Evolutionary conservation across 2,113 vertebrate species (phyloP), one percentile per base, ranked within the genome.

Genomic region (Cisticola juncidis): DNA sequence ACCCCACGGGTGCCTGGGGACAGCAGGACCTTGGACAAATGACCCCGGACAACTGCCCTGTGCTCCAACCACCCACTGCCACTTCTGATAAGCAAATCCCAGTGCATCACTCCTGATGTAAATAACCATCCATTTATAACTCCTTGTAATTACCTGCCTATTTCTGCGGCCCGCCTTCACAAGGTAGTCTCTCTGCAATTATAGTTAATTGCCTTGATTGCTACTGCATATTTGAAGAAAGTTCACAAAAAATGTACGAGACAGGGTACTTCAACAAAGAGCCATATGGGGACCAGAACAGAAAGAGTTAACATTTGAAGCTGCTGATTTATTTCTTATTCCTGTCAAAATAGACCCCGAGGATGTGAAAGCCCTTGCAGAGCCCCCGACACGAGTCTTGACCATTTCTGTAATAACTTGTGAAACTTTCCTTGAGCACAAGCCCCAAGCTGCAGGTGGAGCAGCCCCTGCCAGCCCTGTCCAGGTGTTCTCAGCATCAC

Each of bases 201-300:
- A 96, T 1, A 93, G 87, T 89, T 97, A 97, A 97, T 96, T 93
- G 94, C 87, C 87, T 96, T 97, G 95, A 97, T 97, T 97, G 95
- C 85, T 95, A 42, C 85, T 56, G 92, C 96, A 68, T 86, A 93
- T 97, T 97, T 96, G 89, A 74, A 93, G 92, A 94, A 96, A 91
- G 95, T 89, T 85, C 50, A 76, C 84, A 17, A 66, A 85, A 83
- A 71, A 53, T 3, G 26, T 16, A 9, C 0, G 9, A 90, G 61
- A 26, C 22, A 24, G 45, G 29, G 10, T 26, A 44, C 47, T 78
- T 56, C 53, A 60, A 40, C 7, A 4, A 81, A 50, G n/a, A 65
- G 56, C 36, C 70, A 33, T 28, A 38, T 8, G 23, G 69, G 23
- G 22, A 82, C 35, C 35, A 38, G 78, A 61, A 54, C 18, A 24